Conservation (phyloP, 37 sponge, comb jelly and placozoan genomes). For the Beroe forskalii region DNA sequence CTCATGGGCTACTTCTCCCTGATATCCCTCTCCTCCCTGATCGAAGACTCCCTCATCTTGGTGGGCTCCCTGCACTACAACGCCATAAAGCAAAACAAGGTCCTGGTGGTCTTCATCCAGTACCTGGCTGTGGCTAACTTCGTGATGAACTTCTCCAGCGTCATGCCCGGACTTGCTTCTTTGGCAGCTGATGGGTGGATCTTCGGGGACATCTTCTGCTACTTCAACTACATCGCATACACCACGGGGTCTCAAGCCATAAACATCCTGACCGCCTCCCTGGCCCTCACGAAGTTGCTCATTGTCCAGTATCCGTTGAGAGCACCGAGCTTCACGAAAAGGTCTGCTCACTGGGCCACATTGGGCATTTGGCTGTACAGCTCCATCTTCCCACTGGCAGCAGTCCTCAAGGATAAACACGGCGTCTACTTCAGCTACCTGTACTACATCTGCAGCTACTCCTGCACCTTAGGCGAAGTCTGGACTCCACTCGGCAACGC, state of each 20-base stretch:
- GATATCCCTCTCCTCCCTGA: neutral
- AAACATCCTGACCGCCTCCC: neutral
- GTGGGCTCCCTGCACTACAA: neutral
- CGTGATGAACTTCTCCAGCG: neutral
- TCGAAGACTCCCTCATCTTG: slow-evolving; percentile 1
- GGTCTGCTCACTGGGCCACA: neutral
- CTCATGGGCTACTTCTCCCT: neutral
- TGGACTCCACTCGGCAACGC: neutral
- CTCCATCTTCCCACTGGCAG: neutral
- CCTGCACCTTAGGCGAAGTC: neutral
- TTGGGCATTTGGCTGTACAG: neutral
- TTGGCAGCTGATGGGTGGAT: slow-evolving; percentile 1
- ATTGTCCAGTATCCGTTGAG: neutral
- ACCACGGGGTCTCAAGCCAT: neutral
- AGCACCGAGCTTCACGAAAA: neutral
- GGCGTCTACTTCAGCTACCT: neutral
- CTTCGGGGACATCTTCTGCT: neutral
- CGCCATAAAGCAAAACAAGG: neutral
- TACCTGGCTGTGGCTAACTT: neutral
- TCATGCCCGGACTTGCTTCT: neutral
- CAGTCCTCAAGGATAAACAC: neutral
- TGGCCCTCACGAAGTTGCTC: neutral
- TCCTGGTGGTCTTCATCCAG: neutral
- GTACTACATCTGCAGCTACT: neutral
- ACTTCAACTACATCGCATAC: neutral